Conservation (phyloP, 2,797 vertebrate species). For the Parotocinclus haroldoi region DNA sequence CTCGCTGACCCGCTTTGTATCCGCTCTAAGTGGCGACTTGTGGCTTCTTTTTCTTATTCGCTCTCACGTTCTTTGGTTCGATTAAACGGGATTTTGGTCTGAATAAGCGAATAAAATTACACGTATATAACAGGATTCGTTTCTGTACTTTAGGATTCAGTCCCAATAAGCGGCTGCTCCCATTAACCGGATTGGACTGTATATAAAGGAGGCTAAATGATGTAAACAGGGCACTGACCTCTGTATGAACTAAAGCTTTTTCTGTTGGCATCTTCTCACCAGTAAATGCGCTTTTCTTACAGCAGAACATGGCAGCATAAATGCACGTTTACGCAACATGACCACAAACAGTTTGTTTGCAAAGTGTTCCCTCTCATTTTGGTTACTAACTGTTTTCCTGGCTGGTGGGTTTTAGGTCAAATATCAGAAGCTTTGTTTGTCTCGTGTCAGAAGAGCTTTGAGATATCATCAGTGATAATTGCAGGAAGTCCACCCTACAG, state of each 20-base stretch:
- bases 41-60: too few species aligned
- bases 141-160: too few species aligned
- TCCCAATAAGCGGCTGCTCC: background rate
- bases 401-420: slow-evolving; percentile 39
- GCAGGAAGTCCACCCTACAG: slow-evolving; percentile 35
- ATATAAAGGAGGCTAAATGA: background rate
- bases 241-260: slow-evolving; percentile 52
- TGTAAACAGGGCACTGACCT: slow-evolving; percentile 49
- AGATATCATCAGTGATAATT: slow-evolving; percentile 43
- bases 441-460: slow-evolving; percentile 44
- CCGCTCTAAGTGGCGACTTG: too few species aligned
- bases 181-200: too few species aligned
- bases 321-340: slow-evolving; percentile 18
- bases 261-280: slow-evolving; percentile 10
- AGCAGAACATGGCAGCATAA: slow-evolving; percentile 50
- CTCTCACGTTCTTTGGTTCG: too few species aligned
- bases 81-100: too few species aligned
- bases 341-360: slow-evolving; percentile 36
- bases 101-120: too few species aligned
- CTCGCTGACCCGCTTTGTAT: too few species aligned
- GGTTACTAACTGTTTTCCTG: slow-evolving; percentile 56
- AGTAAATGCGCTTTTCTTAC: slow-evolving; percentile 33
- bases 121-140: too few species aligned
- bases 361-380: slow-evolving; percentile 49
- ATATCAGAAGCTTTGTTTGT: slow-evolving; percentile 45